Percentiles rank a stretch among this genome's conserved stretches.
Evolutionary conservation across 2,888 invertebrate genomes (phyloP).

Genomic region (Lepidocyrtinus sp.): DNA sequence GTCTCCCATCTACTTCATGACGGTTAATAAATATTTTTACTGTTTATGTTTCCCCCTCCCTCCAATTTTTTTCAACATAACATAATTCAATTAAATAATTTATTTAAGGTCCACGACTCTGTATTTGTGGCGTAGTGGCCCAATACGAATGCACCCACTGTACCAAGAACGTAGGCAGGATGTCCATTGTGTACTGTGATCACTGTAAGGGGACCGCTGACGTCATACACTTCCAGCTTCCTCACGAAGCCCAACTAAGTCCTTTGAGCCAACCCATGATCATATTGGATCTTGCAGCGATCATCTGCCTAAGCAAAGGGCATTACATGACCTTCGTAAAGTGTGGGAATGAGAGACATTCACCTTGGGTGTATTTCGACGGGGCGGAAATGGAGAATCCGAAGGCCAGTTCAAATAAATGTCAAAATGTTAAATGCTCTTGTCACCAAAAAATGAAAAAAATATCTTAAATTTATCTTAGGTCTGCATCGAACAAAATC

Average conservation of each 20-base stretch:
- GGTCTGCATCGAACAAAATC: slow-evolving; percentile 62
- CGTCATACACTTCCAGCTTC: slow-evolving; percentile 55
- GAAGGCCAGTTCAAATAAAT: slow-evolving; percentile 45
- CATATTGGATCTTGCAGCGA: slow-evolving; percentile 57
- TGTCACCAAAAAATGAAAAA: too few species aligned
- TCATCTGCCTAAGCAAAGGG: slow-evolving; percentile 56
- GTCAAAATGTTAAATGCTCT: too few species aligned
- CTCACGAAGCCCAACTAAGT: slow-evolving; percentile 42
- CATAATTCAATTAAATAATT: neutral
- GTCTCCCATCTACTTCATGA: slow-evolving; percentile 55
- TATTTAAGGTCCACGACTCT: slow-evolving; percentile 54
- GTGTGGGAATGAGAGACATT: slow-evolving; percentile 54
- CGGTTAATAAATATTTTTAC: slow-evolving; percentile 34
- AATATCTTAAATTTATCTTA: too few species aligned
- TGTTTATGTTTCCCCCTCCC: neutral
- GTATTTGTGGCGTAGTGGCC: slow-evolving; percentile 61
- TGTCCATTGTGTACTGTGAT: slow-evolving; percentile 59
- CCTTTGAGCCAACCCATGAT: slow-evolving; percentile 40
- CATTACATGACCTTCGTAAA: slow-evolving; percentile 63
- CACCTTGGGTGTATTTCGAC: slow-evolving; percentile 64
- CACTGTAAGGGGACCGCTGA: slow-evolving; percentile 53
- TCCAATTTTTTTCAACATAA: neutral
- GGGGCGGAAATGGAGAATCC: slow-evolving; percentile 56
- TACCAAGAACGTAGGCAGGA: slow-evolving; percentile 23
- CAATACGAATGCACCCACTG: slow-evolving; percentile 52